Conservation (phyloP, 2,888 invertebrate genomes). For the Oligia fasciuncula region DNA sequence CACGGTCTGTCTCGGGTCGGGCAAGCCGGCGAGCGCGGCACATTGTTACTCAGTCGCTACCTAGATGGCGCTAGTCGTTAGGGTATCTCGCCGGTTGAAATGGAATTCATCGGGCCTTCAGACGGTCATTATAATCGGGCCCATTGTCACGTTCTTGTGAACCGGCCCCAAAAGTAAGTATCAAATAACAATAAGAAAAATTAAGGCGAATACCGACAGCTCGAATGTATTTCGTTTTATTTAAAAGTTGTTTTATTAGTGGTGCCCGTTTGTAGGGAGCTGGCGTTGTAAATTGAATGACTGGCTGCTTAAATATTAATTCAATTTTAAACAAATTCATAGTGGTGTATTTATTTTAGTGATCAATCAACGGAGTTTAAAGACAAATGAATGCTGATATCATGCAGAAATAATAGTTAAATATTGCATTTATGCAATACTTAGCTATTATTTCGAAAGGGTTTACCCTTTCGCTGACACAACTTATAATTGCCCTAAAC, state of each 20-base stretch:
- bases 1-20: conserved; percentile 41
- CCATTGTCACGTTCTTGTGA: conserved; percentile 67
- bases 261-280: conserved; percentile 17
- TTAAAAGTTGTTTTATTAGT: conserved; percentile 52
- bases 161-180: conserved; percentile 61
- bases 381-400: conserved; percentile 8
- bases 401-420: conserved; percentile 18
- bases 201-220: conserved; percentile 58
- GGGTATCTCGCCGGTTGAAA: conserved; percentile 44
- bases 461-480: conserved; percentile 1
- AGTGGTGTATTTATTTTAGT: not conserved
- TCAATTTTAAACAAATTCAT: too few species aligned
- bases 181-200: conserved; percentile 67
- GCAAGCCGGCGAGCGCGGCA: conserved; percentile 31
- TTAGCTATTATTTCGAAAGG: too few species aligned
- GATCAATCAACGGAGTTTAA: not conserved
- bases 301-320: not conserved
- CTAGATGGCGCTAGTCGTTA: conserved; percentile 64
- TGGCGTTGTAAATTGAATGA: conserved; percentile 1
- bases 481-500: conserved; percentile 27
- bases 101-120: conserved; percentile 58
- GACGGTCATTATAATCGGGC: conserved; percentile 63
- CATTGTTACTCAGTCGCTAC: conserved; percentile 52
- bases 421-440: too few species aligned
- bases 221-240: conserved; percentile 50